Evolutionary conservation across 2,888 invertebrate species (phyloP).

Genomic region (Heliconius ismenius): DNA sequence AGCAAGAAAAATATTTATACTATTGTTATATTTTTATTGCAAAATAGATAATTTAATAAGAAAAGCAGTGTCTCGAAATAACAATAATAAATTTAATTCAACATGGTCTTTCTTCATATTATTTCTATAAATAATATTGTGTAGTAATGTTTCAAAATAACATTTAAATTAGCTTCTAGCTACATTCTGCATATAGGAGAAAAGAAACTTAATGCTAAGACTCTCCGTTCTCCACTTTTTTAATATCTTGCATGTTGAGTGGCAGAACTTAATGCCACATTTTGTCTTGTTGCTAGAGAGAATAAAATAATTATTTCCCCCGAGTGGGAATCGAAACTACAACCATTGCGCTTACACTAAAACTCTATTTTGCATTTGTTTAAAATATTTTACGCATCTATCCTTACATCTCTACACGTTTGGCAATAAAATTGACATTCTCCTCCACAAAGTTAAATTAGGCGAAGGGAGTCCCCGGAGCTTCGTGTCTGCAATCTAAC

Average conservation of each 20-base stretch:
- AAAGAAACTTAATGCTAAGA: background rate
- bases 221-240: background rate
- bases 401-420: background rate
- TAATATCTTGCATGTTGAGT: background rate
- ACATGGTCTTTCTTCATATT: background rate
- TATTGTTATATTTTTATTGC: background rate
- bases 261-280: background rate
- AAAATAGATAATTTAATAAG: constrained; percentile 10
- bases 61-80: constrained; percentile 4
- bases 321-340: too few species aligned
- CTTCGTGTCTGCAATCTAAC: constrained; percentile 23
- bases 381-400: background rate
- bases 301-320: background rate
- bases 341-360: background rate
- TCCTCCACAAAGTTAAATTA: constrained; percentile 35
- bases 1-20: background rate
- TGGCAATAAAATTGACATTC: constrained; percentile 30
- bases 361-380: background rate
- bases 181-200: background rate
- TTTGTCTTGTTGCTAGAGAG: background rate
- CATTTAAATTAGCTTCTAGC: background rate
- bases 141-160: background rate
- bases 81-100: background rate
- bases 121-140: background rate
- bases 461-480: constrained; percentile 26